These are phyloP conservation scores for Henicopernis longicauda DNA, from an alignment of 2,113 vertebrate genomes.

Conservation along the genomic window DNA sequence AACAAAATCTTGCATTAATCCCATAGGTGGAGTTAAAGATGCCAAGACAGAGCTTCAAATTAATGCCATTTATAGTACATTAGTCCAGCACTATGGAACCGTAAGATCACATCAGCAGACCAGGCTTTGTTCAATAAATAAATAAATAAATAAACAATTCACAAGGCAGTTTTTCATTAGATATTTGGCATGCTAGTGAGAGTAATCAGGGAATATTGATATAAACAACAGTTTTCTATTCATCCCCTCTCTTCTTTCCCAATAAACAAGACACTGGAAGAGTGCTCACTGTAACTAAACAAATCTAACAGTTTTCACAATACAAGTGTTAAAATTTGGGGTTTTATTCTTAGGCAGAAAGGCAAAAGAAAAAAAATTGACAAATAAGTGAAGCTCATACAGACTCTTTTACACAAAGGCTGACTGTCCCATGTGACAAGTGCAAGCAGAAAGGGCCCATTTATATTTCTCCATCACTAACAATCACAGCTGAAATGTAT, in stretches of 20 bases:
- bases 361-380: neutral
- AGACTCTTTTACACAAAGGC: neutral
- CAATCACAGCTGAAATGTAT: conserved; percentile 18
- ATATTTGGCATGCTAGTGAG: neutral
- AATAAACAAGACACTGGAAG: neutral
- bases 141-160: neutral
- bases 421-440: neutral
- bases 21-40: neutral
- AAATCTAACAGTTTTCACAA: neutral
- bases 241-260: neutral
- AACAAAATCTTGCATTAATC: neutral
- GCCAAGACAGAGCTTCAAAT: neutral
- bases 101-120: neutral
- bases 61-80: neutral
- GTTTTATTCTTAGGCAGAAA: neutral
- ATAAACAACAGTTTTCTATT: neutral
- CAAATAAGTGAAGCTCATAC: neutral
- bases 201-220: neutral
- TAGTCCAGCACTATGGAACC: neutral
- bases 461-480: conserved; percentile 33
- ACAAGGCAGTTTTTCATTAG: conserved; percentile 48
- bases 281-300: neutral
- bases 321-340: neutral
- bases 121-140: neutral
- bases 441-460: neutral